These are phyloP conservation scores for Yponomeuta evonymella DNA, from an alignment of 2,888 invertebrate species.

Conservation along the genomic window DNA sequence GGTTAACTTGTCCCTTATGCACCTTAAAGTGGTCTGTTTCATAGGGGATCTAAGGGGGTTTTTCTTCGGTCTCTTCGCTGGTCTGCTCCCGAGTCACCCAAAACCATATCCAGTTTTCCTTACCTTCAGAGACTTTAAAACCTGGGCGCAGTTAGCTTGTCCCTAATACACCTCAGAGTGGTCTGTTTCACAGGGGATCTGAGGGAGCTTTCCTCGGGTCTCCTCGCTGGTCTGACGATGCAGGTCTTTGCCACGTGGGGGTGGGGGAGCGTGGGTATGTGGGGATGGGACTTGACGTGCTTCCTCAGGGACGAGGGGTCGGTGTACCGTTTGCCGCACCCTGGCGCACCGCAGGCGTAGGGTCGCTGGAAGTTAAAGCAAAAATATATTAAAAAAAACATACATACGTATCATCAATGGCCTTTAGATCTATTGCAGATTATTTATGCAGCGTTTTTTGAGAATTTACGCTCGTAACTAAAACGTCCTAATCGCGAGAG, in stretches of 20 bases:
- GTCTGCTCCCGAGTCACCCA: too few species aligned
- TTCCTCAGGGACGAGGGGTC: conserved; percentile 95
- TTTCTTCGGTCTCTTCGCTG: too few species aligned
- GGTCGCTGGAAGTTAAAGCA: conserved; percentile 81
- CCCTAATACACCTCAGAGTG: conserved; percentile 59
- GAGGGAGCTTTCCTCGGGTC: conserved; percentile 54
- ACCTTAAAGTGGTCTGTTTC: not conserved
- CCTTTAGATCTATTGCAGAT: too few species aligned
- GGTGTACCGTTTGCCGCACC: conserved; percentile 94
- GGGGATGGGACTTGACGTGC: conserved; percentile 90
- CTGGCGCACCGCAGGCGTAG: conserved; percentile 91
- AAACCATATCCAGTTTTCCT: too few species aligned
- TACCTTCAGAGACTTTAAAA: conserved; percentile 27
- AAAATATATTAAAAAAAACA: too few species aligned
- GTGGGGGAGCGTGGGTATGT: conserved; percentile 76
- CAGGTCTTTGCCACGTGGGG: conserved; percentile 56
- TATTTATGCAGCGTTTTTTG: too few species aligned
- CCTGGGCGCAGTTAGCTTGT: conserved; percentile 54
- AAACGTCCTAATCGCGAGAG: too few species aligned
- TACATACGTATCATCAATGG: too few species aligned
- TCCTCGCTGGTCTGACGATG: conserved; percentile 46
- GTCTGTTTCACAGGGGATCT: conserved; percentile 65
- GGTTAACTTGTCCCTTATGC: not conserved
- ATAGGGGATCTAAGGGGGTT: conserved; percentile 16
- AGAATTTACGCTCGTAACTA: too few species aligned